Evolutionary conservation across 2,888 invertebrate species (phyloP).

Genomic region (Zhuqinia jingwanae): DNA sequence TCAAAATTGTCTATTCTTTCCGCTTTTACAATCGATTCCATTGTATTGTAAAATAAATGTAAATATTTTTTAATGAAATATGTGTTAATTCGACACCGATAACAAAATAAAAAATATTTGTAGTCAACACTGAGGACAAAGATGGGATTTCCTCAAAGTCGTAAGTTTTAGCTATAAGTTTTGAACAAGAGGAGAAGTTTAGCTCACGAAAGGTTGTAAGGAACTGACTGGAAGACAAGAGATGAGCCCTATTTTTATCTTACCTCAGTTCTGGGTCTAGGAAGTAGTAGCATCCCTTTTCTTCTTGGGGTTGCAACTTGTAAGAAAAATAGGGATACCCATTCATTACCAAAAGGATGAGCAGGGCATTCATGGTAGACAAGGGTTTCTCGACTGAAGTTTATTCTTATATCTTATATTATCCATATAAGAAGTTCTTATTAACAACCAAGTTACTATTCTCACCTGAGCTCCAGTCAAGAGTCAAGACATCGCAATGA

Average conservation of each 20-base stretch:
- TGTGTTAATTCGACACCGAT: not conserved
- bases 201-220: not conserved
- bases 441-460: no score
- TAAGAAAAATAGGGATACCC: no score
- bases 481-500: no score
- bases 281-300: slow-evolving; percentile 43
- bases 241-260: slow-evolving; percentile 47
- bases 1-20: slow-evolving; percentile 38
- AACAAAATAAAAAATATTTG: not conserved
- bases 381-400: no score
- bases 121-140: no score
- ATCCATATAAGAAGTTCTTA: no score
- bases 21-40: slow-evolving; percentile 55
- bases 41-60: slow-evolving; percentile 43
- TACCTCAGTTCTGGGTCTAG: slow-evolving; percentile 1
- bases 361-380: no score
- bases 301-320: not conserved
- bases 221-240: slow-evolving; percentile 60
- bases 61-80: not conserved
- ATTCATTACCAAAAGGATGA: no score
- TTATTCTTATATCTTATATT: no score
- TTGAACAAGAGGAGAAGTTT: slow-evolving; percentile 13
- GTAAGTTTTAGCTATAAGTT: no score
- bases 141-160: no score
- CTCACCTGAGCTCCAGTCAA: no score